phyloP scores from a whole-genome alignment of 2,888 invertebrate genomes.

The Halocaridina rubra region DNA sequence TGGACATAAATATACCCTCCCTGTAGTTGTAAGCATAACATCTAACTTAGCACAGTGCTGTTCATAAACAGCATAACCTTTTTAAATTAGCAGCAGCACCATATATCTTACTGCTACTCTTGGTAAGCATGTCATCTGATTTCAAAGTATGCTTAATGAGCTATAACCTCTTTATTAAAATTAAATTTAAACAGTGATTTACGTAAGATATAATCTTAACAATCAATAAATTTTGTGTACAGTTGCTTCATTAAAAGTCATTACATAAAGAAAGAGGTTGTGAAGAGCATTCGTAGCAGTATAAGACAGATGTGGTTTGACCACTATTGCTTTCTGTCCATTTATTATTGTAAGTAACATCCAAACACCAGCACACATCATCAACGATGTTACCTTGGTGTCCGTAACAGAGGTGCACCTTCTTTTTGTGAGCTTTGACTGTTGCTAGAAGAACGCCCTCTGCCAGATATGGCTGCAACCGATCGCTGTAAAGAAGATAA shows the following conservation, averaged over 20 bases:
- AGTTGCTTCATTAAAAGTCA: background rate
- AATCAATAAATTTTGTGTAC: background rate
- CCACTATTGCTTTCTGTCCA: slow-evolving; percentile 17
- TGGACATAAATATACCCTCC: background rate
- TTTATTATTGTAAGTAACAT: background rate
- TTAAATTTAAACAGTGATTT: background rate
- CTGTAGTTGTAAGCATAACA: background rate
- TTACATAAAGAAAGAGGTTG: background rate
- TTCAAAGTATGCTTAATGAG: slow-evolving; percentile 1
- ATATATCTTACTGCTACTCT: background rate
- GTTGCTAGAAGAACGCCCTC: slow-evolving; percentile 12
- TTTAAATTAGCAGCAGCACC: slow-evolving; percentile 2
- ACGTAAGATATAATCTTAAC: background rate
- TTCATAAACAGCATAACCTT: slow-evolving; percentile 8
- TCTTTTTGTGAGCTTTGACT: slow-evolving; percentile 30
- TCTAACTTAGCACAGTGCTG: slow-evolving; percentile 29
- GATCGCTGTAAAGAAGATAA: slow-evolving; percentile 46
- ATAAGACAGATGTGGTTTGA: background rate
- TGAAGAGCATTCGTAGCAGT: slow-evolving; percentile 1
- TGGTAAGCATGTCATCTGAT: background rate
- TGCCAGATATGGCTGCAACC: slow-evolving; percentile 25
- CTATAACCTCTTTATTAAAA: background rate
- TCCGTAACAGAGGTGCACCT: slow-evolving; percentile 42
- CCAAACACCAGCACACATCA: background rate
- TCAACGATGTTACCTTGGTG: slow-evolving; percentile 43